Conservation (phyloP, 1,140 invertebrate species). For the Drosophila novamexicana region DNA sequence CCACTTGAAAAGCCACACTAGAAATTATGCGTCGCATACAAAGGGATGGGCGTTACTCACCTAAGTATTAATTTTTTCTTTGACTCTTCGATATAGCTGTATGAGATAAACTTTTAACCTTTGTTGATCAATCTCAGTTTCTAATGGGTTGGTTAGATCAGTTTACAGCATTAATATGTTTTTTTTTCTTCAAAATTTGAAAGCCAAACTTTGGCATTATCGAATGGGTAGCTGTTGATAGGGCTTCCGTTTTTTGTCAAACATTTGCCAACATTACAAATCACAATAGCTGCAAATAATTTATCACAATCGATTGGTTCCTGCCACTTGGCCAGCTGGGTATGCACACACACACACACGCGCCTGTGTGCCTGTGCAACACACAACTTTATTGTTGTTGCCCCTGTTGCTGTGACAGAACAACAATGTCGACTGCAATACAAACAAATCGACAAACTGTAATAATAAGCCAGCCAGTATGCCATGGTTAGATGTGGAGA, state of each 20-base stretch:
- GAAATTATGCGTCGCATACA: no score
- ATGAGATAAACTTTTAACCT: no score
- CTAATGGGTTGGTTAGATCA: no score
- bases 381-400: conserved; percentile 32
- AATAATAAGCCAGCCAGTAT: conserved; percentile 69
- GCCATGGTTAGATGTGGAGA: conserved; percentile 25
- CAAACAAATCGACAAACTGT: conserved; percentile 73
- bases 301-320: conserved; percentile 59
- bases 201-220: background rate
- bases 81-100: no score
- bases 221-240: background rate
- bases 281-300: conserved; percentile 70
- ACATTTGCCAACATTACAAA: conserved; percentile 62
- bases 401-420: conserved; percentile 14
- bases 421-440: conserved; percentile 61
- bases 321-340: conserved; percentile 54
- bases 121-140: no score
- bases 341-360: background rate
- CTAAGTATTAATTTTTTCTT: no score
- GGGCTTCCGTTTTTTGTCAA: conserved; percentile 5
- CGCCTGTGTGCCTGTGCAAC: background rate
- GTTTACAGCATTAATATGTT: no score
- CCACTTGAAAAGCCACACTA: no score
- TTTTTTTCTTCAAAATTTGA: background rate
- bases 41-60: no score